Evolutionary conservation across 1,140 invertebrate genomes (phyloP).

Genomic region (Sycophaga agraensis): DNA sequence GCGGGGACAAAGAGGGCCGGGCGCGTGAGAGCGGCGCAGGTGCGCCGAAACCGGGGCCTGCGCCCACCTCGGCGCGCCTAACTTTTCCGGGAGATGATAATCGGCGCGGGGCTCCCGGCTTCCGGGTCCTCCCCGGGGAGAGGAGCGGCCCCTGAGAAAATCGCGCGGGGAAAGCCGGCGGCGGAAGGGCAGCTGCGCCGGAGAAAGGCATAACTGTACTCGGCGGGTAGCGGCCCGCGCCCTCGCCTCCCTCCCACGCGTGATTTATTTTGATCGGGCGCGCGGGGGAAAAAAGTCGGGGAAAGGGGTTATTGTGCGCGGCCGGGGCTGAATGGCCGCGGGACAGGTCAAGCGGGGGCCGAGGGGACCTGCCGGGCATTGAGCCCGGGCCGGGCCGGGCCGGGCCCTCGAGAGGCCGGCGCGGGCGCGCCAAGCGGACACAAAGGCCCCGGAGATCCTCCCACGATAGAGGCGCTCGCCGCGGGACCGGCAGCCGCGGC

Average conservation of each 20-base stretch:
- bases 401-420: no score
- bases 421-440: constrained; percentile 9
- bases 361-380: constrained; percentile 48
- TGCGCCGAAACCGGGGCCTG: background rate
- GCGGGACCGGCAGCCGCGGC: constrained; percentile 23
- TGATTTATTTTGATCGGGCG: constrained; percentile 55
- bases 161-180: no score
- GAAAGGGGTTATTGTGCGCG: no score
- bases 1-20: background rate
- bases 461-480: constrained; percentile 59
- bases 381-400: no score
- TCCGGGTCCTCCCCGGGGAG: no score
- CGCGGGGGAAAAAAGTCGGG: no score
- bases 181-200: constrained; percentile 9
- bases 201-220: constrained; percentile 45
- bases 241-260: no score
- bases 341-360: constrained; percentile 56
- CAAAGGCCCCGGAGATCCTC: constrained; percentile 53
- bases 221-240: no score
- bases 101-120: no score
- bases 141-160: no score
- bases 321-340: constrained; percentile 29
- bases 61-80: constrained; percentile 21
- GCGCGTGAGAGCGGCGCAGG: background rate
- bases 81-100: no score